phyloP scores from a whole-genome alignment of 2,888 invertebrate genomes.

The Drosophila putrida region DNA sequence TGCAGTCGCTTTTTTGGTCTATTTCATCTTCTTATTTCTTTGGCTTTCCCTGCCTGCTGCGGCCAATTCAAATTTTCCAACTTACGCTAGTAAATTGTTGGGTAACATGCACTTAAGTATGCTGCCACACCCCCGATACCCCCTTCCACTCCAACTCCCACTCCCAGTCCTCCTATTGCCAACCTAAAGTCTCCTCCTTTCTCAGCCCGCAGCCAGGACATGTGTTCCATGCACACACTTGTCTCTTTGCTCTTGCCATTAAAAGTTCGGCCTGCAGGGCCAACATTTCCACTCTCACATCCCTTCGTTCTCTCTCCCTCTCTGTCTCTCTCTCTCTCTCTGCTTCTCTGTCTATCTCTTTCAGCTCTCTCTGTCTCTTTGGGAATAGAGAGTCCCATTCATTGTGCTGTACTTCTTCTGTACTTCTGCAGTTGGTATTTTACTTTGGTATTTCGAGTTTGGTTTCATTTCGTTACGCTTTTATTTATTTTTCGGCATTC shows the following conservation, averaged over 20 bases:
- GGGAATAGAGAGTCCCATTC: slow-evolving; percentile 48
- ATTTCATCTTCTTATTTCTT: slow-evolving; percentile 13
- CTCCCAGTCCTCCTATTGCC: not conserved
- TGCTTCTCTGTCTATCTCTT: slow-evolving; percentile 29
- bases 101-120: slow-evolving; percentile 81
- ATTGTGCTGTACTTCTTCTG: slow-evolving; percentile 51
- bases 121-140: slow-evolving; percentile 10
- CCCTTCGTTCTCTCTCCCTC: not conserved
- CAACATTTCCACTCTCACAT: not conserved
- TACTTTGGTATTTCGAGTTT: slow-evolving; percentile 68
- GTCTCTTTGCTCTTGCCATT: slow-evolving; percentile 76
- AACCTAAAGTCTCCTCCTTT: not conserved
- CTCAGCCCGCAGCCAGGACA: slow-evolving; percentile 75
- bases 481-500: slow-evolving; percentile 68
- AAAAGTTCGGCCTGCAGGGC: slow-evolving; percentile 77
- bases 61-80: slow-evolving; percentile 79
- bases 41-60: slow-evolving; percentile 40
- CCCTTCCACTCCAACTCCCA: not conserved
- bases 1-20: slow-evolving; percentile 3
- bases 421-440: slow-evolving; percentile 61
- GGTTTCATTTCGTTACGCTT: slow-evolving; percentile 62
- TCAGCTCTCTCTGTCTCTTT: slow-evolving; percentile 30
- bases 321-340: slow-evolving; percentile 5
- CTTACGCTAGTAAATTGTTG: slow-evolving; percentile 80
- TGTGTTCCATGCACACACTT: slow-evolving; percentile 70